phyloP scores from a whole-genome alignment of 2,888 invertebrate genomes.

The Torymus tubicola region DNA sequence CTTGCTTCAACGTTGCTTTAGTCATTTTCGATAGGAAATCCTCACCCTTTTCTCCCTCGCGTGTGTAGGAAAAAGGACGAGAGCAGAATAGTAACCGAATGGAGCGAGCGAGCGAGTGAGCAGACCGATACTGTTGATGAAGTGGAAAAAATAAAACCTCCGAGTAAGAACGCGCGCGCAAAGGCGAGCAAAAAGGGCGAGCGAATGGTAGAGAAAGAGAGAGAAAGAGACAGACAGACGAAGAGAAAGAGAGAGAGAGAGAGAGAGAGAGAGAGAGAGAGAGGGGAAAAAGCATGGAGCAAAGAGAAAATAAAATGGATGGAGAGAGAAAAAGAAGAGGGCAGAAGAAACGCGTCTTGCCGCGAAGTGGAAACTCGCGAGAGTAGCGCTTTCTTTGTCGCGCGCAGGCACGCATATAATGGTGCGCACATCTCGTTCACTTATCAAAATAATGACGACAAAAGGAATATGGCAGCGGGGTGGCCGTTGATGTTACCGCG shows the following conservation, averaged over 20 bases:
- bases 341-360: slow-evolving; percentile 20
- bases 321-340: background rate
- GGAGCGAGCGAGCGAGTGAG: slow-evolving; percentile 46
- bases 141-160: slow-evolving; percentile 48
- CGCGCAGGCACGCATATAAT: slow-evolving; percentile 18
- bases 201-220: slow-evolving; percentile 58
- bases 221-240: slow-evolving; percentile 37
- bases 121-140: slow-evolving; percentile 43
- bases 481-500: slow-evolving; percentile 13
- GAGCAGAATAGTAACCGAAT: slow-evolving; percentile 48
- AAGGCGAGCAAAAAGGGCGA: slow-evolving; percentile 53
- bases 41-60: background rate
- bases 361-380: slow-evolving; percentile 51
- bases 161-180: slow-evolving; percentile 50
- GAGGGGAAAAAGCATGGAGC: slow-evolving; percentile 49
- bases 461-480: slow-evolving; percentile 9
- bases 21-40: slow-evolving; percentile 27
- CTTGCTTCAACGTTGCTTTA: background rate
- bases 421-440: slow-evolving; percentile 33
- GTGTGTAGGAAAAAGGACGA: background rate
- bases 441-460: slow-evolving; percentile 48
- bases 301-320: slow-evolving; percentile 10
- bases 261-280: slow-evolving; percentile 61
- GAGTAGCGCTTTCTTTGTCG: slow-evolving; percentile 40
- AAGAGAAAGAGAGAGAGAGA: slow-evolving; percentile 56